Evolutionary conservation across 2,888 invertebrate genomes (phyloP), one percentile per base, ranked within the genome.

Genomic region (Malthinus seriepunctatus): DNA sequence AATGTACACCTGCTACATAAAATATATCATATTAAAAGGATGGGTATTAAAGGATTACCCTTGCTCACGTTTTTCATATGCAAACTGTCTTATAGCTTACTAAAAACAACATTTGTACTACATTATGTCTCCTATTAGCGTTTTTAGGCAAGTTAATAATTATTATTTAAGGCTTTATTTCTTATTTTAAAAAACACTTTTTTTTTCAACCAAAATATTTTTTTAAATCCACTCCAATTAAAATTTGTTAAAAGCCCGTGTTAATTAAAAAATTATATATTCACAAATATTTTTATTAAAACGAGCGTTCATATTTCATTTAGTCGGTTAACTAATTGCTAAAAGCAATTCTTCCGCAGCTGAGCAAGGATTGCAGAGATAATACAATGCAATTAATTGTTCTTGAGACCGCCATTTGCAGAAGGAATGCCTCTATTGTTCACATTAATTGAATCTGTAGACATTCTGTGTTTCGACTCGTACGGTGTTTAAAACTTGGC

Each of bases 401-500:
- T 72, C 71, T 66, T 63, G 67, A 70, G 66, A 69, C 71, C 73
- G 72, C 73, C 72, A 72, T 73, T 73, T 73, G 71, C 71, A 73
- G 72, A 67, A 72, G 73, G 69, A 72, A 73, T 66, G 73, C 70
- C 68, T 72, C 73, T 71, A 72, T 73, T 73, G 73, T 73, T 73
- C 73, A 62, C 67, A 70, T 72, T 73, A 73, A 73, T 73, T 73
- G 73, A 73, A 73, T 73, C 71, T 65, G 67, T 66, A 56, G 52
- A 60, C 56, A 49, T 53, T 60, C 59, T 58, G 58, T 58, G 49
- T 49, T 53, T 52, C 46, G 42, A 53, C 50, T 58, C 53, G 45
- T 49, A 50, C 53, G 50, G 49, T 49, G 44, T 50, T 39, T 12
- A 49, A 53, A 58, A 53, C 53, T 58, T 52, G 49, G 53, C 58